Base-by-base conservation (phyloP, 2,113 vertebrate genomes). In the Gnathonemus longibarbis region DNA sequence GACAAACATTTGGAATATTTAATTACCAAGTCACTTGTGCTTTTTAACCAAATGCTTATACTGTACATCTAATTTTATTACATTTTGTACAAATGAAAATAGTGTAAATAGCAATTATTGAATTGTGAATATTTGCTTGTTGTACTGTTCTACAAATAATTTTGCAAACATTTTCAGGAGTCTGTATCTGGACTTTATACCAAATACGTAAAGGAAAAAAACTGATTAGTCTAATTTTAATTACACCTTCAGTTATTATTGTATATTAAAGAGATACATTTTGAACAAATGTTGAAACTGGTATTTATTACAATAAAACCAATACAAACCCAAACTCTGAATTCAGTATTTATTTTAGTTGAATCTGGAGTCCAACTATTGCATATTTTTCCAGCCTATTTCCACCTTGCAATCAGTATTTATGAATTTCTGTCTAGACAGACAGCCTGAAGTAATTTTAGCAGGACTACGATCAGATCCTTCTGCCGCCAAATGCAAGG, bases 31-130 rank as follows among this genome's bases (percentile, higher is more conserved):
- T 31, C 42, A 62, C 39, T 35, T 62, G 19, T 31, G 52, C 95
- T 95, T 91, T 95, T 95, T 96, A 95, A 95, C 90, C 80, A 17
- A 90, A 90, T 90, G 91, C 56, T 88, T 88, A 84, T 52, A 92
- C 90, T 94, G 92, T 95, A 94, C 91, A 94, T 94, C 9, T 70
- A 92, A 89, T 92, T 95, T 94, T 85, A 89, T 84, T 84, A 84
- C 39, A 24, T 94, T 94, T 95, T 94, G 88, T 95, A 95, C 91
- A 21, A 83, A 89, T 91, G 88, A 11, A 92, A 87, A 91, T 89
- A 92, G 85, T 95, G 93, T 95, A 94, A 92, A 93, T 92, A 91
- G n/a, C 24, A 91, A 74, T 89, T 48, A 58, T 88, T 56, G 31
- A 49, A 7, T 27, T 85, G 50, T 84, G 45, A 91, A 90, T 90